Base-by-base conservation (phyloP, 2,888 invertebrate species). In the Sesamia inferens region DNA sequence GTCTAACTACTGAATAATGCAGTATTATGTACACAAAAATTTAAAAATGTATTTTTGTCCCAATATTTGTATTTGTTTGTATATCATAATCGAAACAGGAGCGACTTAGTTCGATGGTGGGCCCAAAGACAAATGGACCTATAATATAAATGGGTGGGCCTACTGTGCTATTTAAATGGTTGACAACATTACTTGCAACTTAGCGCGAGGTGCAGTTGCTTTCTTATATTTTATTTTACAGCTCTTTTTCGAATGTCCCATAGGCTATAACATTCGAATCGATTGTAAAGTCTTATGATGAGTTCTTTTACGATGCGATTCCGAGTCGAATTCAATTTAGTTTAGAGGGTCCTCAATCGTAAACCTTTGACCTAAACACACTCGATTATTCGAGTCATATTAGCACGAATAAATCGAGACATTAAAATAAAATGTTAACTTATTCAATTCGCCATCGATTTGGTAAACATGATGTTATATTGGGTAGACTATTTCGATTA, bases 301-400 rank as follows among this genome's bases (percentile, higher is more conserved):
- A 90, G 88, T 88, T 92, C 88, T 91, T 95, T 96, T 95, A 96
- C 94, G 96, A 94, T 78, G 90, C 89, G 90, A 94, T 93, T 93
- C 87, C 89, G 88, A 92, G 88, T 90, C 91, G 86, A 92, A 94
- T 96, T 95, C 96, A 95, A 96, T 96, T 96, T 94, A 92, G 92
- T 95, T 93, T 89, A 92, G 89, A 91, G 91, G 90, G 88, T 90
- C 89, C 88, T 90, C 85, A 81, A 83, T 91, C 91, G 91, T 95
- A 95, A 95, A 95, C 95, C 93, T 93, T 92, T 94, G 94, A 94
- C 94, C 93, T 90, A 85, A 89, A 88, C 90, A 89, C 86, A 87
- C 88, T 88, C 89, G 86, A 90, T 91, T 88, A 89, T 87, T 89
- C 85, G 83, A 85, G 79, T 84, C 87, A 87, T 88, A 90, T 91